A percentile compares a stretch with the other conserved stretches of the same genome.
These are phyloP conservation scores for Cyprinodon brontotheroides DNA, from an alignment of 2,113 vertebrate species.

Conservation along the genomic window DNA sequence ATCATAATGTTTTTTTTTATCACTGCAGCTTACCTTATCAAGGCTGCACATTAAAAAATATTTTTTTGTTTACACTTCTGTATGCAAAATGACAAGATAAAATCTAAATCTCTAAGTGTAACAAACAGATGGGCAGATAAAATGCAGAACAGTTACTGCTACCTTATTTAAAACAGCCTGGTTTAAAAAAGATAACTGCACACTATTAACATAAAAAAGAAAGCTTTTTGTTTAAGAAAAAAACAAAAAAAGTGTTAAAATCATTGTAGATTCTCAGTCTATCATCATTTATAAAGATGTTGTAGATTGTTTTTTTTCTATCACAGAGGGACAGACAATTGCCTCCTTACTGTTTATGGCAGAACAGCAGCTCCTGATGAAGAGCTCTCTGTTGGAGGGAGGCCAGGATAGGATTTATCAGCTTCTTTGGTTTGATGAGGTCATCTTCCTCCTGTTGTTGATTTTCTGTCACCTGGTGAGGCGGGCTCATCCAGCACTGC, in stretches of 20 bases:
- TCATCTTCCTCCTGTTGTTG: conserved; percentile 40
- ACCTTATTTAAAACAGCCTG: not conserved
- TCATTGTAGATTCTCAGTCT: not conserved
- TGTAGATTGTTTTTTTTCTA: not conserved
- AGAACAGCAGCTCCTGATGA: conserved; percentile 78
- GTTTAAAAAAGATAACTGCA: not conserved
- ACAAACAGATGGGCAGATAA: not conserved
- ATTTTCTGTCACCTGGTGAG: conserved; percentile 30
- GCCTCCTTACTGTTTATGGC: conserved; percentile 70
- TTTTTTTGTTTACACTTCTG: too few relatives aligned
- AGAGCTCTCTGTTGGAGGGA: conserved; percentile 58
- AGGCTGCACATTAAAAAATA: too few relatives aligned
- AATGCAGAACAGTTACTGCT: not conserved
- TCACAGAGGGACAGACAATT: not conserved
- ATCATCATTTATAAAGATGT: not conserved
- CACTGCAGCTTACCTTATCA: too few relatives aligned
- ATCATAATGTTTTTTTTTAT: too few relatives aligned
- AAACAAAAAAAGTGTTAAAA: not conserved
- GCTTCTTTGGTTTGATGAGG: conserved; percentile 67
- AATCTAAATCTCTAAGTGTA: too few relatives aligned
- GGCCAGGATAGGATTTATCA: conserved; percentile 47
- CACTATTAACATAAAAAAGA: not conserved
- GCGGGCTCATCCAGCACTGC: conserved; percentile 10
- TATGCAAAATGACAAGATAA: too few relatives aligned
- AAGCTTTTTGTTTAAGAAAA: not conserved